Evolutionary conservation across 2,888 invertebrate genomes (phyloP).

Genomic region (Saturnia japonica): DNA sequence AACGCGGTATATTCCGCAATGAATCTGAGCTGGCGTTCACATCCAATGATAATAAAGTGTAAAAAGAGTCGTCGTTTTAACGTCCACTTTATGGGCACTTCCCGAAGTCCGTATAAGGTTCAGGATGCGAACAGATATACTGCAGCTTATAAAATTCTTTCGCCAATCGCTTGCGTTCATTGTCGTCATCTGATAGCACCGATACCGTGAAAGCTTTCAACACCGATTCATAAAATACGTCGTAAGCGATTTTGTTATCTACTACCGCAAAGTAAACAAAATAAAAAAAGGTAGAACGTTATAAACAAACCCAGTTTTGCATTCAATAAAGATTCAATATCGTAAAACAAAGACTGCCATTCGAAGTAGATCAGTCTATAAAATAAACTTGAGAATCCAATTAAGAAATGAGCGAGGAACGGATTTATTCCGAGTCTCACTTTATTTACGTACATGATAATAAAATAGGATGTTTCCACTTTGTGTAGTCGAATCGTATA

Average conservation of each 20-base stretch:
- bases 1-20: slow-evolving; percentile 68
- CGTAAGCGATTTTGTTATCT: slow-evolving; percentile 37
- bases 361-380: slow-evolving; percentile 70
- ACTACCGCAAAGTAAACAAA: slow-evolving; percentile 20
- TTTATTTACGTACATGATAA: slow-evolving; percentile 68
- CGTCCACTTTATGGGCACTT: slow-evolving; percentile 79
- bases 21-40: slow-evolving; percentile 79
- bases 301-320: slow-evolving; percentile 20
- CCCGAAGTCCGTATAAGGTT: slow-evolving; percentile 68
- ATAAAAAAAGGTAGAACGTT: slow-evolving; percentile 11
- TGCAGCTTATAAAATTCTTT: slow-evolving; percentile 63
- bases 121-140: slow-evolving; percentile 69
- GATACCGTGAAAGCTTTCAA: slow-evolving; percentile 27
- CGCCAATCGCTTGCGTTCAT: slow-evolving; percentile 56
- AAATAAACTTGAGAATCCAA: slow-evolving; percentile 77
- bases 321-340: slow-evolving; percentile 58
- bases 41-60: slow-evolving; percentile 82
- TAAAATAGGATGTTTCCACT: slow-evolving; percentile 57
- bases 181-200: slow-evolving; percentile 47
- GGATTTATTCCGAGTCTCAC: slow-evolving; percentile 66
- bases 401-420: slow-evolving; percentile 73
- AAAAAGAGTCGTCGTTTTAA: slow-evolving; percentile 81
- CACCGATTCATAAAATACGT: slow-evolving; percentile 41
- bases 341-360: slow-evolving; percentile 65
- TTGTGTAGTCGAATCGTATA: slow-evolving; percentile 44